Percentiles rank a stretch among this genome's conserved stretches.
phyloP scores from a whole-genome alignment of 2,888 invertebrate genomes.

The Diaprepes abbreviatus region DNA sequence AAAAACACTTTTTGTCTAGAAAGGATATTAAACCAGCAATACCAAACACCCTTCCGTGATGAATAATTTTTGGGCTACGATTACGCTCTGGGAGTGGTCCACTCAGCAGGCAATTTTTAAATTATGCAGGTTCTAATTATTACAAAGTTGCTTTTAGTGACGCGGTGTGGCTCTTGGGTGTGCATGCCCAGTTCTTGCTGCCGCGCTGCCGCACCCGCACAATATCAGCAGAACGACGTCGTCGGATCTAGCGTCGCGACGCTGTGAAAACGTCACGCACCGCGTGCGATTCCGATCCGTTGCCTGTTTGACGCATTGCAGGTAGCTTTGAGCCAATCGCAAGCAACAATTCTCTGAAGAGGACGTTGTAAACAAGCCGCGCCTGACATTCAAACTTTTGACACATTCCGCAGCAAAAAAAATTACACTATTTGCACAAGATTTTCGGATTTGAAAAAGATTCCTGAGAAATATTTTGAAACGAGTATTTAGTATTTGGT shows the following conservation, averaged over 20 bases:
- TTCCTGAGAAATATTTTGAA: neutral
- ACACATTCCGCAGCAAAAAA: constrained; percentile 75
- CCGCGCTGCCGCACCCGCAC: constrained; percentile 67
- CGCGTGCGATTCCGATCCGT: constrained; percentile 63
- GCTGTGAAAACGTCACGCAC: constrained; percentile 59
- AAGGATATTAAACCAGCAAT: constrained; percentile 1
- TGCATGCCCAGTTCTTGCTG: constrained; percentile 55
- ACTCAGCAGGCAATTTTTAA: constrained; percentile 40
- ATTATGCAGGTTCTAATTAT: constrained; percentile 44
- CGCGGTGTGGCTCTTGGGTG: constrained; percentile 41
- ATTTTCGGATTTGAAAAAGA: neutral
- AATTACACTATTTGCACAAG: constrained; percentile 62
- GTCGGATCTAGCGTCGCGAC: constrained; percentile 51
- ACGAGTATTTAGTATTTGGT: neutral
- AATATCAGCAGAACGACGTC: constrained; percentile 58
- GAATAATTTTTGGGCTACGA: constrained; percentile 7
- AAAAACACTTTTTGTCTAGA: neutral
- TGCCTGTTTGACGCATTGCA: constrained; percentile 84
- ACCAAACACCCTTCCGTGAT: constrained; percentile 1
- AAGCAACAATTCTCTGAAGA: constrained; percentile 71
- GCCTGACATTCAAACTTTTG: constrained; percentile 76
- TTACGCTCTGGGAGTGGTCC: constrained; percentile 34
- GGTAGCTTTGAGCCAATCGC: constrained; percentile 86
- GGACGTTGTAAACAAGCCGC: constrained; percentile 81
- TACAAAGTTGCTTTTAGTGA: constrained; percentile 49